Conservation (phyloP, 2,888 invertebrate genomes). For the Gonocerus acuteangulatus region DNA sequence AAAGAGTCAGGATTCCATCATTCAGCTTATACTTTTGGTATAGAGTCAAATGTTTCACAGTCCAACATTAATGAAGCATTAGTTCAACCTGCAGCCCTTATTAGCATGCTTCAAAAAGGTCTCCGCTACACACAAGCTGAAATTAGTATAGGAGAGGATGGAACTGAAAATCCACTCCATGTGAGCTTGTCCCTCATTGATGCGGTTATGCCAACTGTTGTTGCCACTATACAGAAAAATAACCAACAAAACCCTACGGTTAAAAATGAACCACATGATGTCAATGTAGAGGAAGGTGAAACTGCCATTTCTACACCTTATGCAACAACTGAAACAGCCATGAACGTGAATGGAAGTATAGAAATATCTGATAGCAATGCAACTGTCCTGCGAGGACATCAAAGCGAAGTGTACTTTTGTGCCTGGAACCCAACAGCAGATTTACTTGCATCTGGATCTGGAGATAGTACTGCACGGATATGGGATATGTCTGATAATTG, state of each 20-base stretch:
- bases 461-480: conserved; percentile 96
- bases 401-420: conserved; percentile 98
- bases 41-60: conserved; percentile 96
- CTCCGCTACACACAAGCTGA: conserved; percentile 97
- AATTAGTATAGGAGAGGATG: conserved; percentile 86
- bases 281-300: conserved; percentile 72
- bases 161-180: conserved; percentile 74
- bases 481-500: conserved; percentile 97
- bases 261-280: conserved; percentile 69
- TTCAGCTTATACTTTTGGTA: conserved; percentile 96
- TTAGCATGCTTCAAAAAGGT: conserved; percentile 94
- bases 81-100: conserved; percentile 89
- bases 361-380: conserved; percentile 94
- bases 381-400: conserved; percentile 89
- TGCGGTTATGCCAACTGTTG: conserved; percentile 91
- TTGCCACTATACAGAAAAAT: conserved; percentile 63
- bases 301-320: conserved; percentile 47
- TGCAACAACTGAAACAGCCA: conserved; percentile 54
- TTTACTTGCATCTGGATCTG: conserved; percentile 92
- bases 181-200: conserved; percentile 94
- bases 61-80: conserved; percentile 96
- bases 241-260: conserved; percentile 72
- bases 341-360: conserved; percentile 52
- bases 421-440: conserved; percentile 99
- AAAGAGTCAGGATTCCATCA: conserved; percentile 98